Conservation (phyloP, 2,888 invertebrate genomes). For the Achlya flavicornis region DNA sequence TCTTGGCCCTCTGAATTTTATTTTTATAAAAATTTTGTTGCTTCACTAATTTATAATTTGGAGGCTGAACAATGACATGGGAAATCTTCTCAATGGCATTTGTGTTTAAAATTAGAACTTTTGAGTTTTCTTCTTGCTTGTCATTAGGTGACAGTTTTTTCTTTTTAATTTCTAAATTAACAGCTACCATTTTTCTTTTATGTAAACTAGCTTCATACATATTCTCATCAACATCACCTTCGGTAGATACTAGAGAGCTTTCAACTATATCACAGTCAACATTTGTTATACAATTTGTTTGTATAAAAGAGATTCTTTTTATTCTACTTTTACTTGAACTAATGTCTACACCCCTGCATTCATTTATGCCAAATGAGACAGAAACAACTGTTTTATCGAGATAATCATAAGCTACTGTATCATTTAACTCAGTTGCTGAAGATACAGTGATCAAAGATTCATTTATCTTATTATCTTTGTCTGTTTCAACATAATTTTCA, state of each 20-base stretch:
- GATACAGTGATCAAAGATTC: conserved; percentile 39
- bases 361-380: conserved; percentile 56
- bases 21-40: conserved; percentile 55
- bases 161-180: conserved; percentile 76
- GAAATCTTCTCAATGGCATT: conserved; percentile 74
- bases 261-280: conserved; percentile 62
- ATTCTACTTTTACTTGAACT: conserved; percentile 56
- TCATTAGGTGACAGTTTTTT: conserved; percentile 55
- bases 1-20: conserved; percentile 54
- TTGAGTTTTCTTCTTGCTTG: conserved; percentile 55
- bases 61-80: conserved; percentile 77
- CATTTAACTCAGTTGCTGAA: conserved; percentile 47
- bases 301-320: conserved; percentile 50
- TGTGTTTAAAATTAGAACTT: conserved; percentile 80
- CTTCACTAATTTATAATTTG: conserved; percentile 78
- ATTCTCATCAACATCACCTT: conserved; percentile 49
- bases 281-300: conserved; percentile 44
- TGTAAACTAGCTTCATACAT: conserved; percentile 46
- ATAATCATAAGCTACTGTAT: conserved; percentile 41
- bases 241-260: conserved; percentile 47
- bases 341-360: conserved; percentile 59
- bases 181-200: conserved; percentile 59
- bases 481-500: conserved; percentile 13
- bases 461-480: conserved; percentile 22
- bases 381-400: conserved; percentile 44